A percentile compares a stretch with the other conserved stretches of the same genome.
These are phyloP conservation scores for Knipowitschia caucasica DNA, from an alignment of 2,797 vertebrate genomes.

Conservation along the genomic window DNA sequence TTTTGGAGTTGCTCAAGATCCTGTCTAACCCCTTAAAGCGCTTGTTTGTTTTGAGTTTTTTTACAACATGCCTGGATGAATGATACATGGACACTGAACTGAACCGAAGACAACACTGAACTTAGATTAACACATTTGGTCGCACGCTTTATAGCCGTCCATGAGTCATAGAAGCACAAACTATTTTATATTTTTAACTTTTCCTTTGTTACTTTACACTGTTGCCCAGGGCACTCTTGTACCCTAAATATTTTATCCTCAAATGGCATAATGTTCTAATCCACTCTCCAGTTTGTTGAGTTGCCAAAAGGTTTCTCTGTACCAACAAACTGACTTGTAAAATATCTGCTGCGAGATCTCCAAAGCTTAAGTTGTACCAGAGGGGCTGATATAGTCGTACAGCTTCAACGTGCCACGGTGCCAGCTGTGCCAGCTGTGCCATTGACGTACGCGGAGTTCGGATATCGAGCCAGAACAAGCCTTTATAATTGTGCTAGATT, in stretches of 20 bases:
- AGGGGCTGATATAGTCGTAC: slow-evolving; percentile 48
- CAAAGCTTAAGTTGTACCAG: slow-evolving; percentile 39
- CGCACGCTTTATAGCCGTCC: slow-evolving; percentile 21
- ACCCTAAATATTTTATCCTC: slow-evolving; percentile 30
- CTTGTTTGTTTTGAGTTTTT: no score
- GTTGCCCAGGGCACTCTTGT: slow-evolving; percentile 25
- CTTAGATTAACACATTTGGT: slow-evolving; percentile 4
- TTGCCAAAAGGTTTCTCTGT: slow-evolving; percentile 36
- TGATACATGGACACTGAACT: background rate
- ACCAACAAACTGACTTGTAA: slow-evolving; percentile 39
- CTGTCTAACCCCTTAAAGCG: no score
- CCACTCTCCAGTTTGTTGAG: slow-evolving; percentile 47
- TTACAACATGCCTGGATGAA: no score
- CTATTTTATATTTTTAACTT: slow-evolving; percentile 22
- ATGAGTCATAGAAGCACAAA: slow-evolving; percentile 3
- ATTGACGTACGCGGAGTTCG: slow-evolving; percentile 51
- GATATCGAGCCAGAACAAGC: slow-evolving; percentile 58
- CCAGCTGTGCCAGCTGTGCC: slow-evolving; percentile 59
- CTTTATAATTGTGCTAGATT: slow-evolving; percentile 64
- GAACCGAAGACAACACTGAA: background rate
- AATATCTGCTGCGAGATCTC: slow-evolving; percentile 39
- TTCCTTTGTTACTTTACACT: slow-evolving; percentile 33
- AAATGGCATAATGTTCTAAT: slow-evolving; percentile 33
- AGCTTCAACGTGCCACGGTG: slow-evolving; percentile 32
- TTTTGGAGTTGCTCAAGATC: no score